phyloP scores from a whole-genome alignment of 2,113 vertebrate genomes.

The Grus americana region DNA sequence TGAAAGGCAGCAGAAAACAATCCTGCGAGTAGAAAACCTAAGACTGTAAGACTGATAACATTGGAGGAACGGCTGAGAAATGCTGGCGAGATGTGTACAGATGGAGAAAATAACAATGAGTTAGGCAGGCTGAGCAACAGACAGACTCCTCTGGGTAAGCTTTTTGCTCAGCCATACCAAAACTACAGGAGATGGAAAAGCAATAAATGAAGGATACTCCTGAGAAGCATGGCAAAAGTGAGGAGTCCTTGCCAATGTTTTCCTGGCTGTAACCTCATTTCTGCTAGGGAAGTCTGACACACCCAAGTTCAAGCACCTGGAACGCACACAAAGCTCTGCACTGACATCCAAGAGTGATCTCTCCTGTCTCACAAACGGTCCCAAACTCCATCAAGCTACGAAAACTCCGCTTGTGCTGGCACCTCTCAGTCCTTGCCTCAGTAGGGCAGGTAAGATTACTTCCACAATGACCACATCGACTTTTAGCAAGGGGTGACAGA shows the following conservation, averaged over 20 bases:
- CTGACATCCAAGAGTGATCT: background rate
- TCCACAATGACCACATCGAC: background rate
- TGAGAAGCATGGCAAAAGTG: background rate
- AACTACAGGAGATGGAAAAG: background rate
- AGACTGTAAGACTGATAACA: background rate
- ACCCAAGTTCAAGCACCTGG: background rate
- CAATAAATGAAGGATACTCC: background rate
- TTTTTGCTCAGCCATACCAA: background rate
- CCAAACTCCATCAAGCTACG: background rate
- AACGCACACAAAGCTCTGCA: background rate
- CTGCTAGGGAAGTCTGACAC: background rate
- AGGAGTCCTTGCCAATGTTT: background rate
- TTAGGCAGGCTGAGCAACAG: background rate
- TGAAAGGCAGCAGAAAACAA: background rate
- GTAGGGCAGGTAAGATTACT: background rate
- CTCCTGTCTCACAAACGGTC: background rate
- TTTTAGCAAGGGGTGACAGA: background rate
- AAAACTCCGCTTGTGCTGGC: background rate
- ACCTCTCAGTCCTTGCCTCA: background rate
- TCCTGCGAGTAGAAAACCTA: background rate
- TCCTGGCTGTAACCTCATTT: background rate
- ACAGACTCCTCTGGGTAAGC: background rate
- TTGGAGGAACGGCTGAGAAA: background rate
- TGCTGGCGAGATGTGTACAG: background rate
- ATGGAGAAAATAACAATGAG: background rate